phyloP scores from a whole-genome alignment of 2,888 invertebrate species.

The Drosophila koepferae region DNA sequence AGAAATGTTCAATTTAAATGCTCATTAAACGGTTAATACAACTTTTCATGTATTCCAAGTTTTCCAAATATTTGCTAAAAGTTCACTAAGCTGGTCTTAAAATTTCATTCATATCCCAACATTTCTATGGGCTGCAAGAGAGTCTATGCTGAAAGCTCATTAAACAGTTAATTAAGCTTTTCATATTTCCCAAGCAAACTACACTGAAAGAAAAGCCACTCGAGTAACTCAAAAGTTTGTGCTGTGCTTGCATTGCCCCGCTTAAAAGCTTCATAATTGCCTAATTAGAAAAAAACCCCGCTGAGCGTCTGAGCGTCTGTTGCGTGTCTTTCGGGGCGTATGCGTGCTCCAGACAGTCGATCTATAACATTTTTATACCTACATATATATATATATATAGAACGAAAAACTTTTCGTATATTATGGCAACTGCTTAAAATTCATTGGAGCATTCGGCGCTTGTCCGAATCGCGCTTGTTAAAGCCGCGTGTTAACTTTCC shows the following conservation, averaged over 20 bases:
- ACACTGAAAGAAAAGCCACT: conserved; percentile 5
- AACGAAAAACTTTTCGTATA: conserved; percentile 9
- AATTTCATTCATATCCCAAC: no score
- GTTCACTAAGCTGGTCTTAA: neutral
- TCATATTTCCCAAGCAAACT: neutral
- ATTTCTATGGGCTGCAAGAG: neutral
- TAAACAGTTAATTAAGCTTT: conserved; percentile 1
- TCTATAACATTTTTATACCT: conserved; percentile 18
- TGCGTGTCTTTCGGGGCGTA: neutral
- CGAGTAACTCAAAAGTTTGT: conserved; percentile 17
- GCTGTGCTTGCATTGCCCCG: neutral
- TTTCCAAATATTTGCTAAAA: neutral
- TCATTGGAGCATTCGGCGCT: conserved; percentile 47
- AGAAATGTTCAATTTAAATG: neutral
- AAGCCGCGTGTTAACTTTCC: conserved; percentile 54
- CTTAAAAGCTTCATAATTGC: conserved; percentile 47
- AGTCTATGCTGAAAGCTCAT: neutral
- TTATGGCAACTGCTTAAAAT: conserved; percentile 53
- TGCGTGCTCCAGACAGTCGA: conserved; percentile 26
- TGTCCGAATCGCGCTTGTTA: conserved; percentile 38
- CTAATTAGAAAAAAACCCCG: conserved; percentile 49
- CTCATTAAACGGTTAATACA: neutral
- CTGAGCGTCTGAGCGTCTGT: neutral
- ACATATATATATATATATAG: neutral
- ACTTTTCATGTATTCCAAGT: neutral